These are phyloP conservation scores for Cossypha polioptera DNA, from an alignment of 2,797 vertebrate genomes.

Conservation along the genomic window DNA sequence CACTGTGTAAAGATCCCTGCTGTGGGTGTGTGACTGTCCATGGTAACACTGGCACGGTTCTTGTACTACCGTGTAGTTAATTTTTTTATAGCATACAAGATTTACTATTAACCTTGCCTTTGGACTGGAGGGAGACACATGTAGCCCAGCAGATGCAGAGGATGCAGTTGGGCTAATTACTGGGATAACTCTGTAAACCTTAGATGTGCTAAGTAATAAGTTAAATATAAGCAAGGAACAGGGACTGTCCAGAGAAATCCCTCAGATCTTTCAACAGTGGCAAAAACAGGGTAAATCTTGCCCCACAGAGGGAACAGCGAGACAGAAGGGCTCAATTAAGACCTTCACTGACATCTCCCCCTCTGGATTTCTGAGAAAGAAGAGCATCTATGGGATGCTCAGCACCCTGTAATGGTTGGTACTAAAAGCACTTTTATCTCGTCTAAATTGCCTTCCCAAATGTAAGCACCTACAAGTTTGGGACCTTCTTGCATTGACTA, in stretches of 20 bases:
- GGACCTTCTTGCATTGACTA: not conserved
- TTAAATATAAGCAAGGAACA: not conserved
- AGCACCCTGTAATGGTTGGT: not conserved
- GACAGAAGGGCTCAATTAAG: not conserved
- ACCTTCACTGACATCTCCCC: not conserved
- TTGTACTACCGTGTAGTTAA: rapidly evolving
- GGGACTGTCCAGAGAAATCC: not conserved
- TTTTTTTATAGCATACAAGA: not conserved
- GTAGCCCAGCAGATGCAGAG: not conserved
- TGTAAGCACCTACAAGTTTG: not conserved
- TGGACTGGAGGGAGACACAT: not conserved
- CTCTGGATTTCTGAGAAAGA: not conserved
- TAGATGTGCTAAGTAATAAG: not conserved
- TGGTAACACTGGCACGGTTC: not conserved
- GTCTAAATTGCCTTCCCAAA: not conserved
- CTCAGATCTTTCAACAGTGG: not conserved
- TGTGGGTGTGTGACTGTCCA: not conserved
- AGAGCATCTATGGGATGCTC: not conserved
- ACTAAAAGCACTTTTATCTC: not conserved
- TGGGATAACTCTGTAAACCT: not conserved
- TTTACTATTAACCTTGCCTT: not conserved
- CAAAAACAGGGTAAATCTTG: not conserved
- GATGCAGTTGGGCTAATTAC: not conserved
- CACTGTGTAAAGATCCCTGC: not conserved
- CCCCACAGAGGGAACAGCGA: not conserved